Evolutionary conservation across 2,797 vertebrate species (phyloP).

Genomic region (Urophycis tenuis): DNA sequence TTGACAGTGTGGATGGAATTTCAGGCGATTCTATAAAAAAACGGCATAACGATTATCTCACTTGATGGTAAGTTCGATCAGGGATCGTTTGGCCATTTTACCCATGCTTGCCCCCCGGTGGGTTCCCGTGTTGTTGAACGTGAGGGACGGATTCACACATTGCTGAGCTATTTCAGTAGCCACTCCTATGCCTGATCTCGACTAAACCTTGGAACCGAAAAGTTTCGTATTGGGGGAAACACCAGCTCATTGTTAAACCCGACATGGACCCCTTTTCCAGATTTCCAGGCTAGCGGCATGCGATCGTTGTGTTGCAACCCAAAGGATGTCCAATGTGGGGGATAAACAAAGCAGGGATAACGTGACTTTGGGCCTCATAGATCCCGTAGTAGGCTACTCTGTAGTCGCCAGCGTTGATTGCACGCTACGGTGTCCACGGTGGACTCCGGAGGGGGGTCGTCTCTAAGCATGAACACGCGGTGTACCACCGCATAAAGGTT

Average conservation of each 20-base stretch:
- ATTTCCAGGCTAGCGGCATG: background rate
- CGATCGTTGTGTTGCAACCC: background rate
- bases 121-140: background rate
- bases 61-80: conserved; percentile 67
- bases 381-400: background rate
- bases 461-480: background rate
- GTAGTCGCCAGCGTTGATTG: too few species aligned
- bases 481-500: background rate
- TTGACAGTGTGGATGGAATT: conserved; percentile 48
- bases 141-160: conserved; percentile 42
- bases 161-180: conserved; percentile 50
- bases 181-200: conserved; percentile 40
- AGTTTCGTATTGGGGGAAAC: too few species aligned
- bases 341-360: background rate
- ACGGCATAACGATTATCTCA: conserved; percentile 32
- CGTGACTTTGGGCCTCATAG: background rate
- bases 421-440: too few species aligned
- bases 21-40: conserved; percentile 37
- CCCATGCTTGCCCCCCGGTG: background rate
- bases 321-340: background rate
- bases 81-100: background rate
- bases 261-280: too few species aligned
- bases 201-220: conserved; percentile 30
- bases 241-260: background rate
- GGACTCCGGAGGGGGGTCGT: background rate